Evolutionary conservation across 2,797 vertebrate species (phyloP), one percentile per base, ranked within the genome.

Genomic region (Malurus splendens): DNA sequence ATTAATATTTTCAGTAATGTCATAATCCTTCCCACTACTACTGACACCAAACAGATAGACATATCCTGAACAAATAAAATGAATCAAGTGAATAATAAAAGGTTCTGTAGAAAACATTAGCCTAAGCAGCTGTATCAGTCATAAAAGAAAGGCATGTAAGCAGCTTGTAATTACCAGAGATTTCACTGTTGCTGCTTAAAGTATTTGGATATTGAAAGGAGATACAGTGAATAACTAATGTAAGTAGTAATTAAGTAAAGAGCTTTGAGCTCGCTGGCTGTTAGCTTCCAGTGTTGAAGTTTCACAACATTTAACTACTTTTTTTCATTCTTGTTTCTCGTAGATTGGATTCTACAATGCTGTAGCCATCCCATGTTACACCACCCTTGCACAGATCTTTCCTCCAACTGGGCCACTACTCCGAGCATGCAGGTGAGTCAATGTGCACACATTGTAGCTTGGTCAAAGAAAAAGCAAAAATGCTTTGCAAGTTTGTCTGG

Each of bases 341-440:
- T 85, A 99, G 99, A 98, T 99, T 86, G 98, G 99, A 16, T 99
- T 99, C 97, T 99, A 99, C 96, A 99, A 99, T 80, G 98, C 98
- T 41, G 99, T 99, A 82, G 99, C 99, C 27, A 95, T 99, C 90
- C 99, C 99, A 30, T 99, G 99, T 96, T 99, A 99, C 62, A 98
- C 98, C 6, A 99, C 98, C 7, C 97, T 99, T 59, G 89, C 98
- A 22, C 97, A 98, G 94, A 98, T 99, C 86, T 98, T 99, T 90
- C 98, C 99, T 89, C 97, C 98, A 22, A 99, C 99, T 7, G 89
- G 83, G 90, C 98, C 98, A 15, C 98, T 99, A 72, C 97, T 99
- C n/a, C 96, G 95, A 82, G 98, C 98, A 45, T 99, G 99, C 98
- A 99, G 97, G 99, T 99, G 93, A 32, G 96, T 87, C 52, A 51